Evolutionary conservation across 2,888 invertebrate genomes (phyloP), one percentile per base, ranked within the genome.

Genomic region (Zaprionus lineosus): DNA sequence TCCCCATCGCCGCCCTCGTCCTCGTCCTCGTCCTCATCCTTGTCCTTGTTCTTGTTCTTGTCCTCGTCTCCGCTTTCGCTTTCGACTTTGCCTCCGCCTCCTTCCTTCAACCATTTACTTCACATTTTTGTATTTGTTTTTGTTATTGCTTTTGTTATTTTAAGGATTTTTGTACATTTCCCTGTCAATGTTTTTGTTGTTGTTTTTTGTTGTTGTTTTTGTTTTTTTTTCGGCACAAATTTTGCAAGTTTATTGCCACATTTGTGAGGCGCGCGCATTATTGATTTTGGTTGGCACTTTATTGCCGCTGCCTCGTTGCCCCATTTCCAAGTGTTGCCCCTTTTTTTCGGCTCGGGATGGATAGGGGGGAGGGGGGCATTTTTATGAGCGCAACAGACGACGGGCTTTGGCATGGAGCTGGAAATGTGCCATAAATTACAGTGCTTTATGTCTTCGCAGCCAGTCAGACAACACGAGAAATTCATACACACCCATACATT

Each of bases 351-450:
- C n/a, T n/a, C n/a, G n/a, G n/a, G n/a, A n/a, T n/a, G 26, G 16
- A 11, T n/a, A n/a, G n/a, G 29, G n/a, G 3, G 12, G n/a, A 19
- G 16, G 34, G 39, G 31, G 37, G 8, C 34, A 28, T 53, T 76
- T 76, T 76, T 76, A 76, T 72, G 82, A 50, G 59, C 77, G 72
- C 57, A 76, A 62, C 76, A 76, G 76, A 74, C 81, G 55, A 48
- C 51, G 73, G 50, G 19, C 28, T 57, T 24, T 40, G 58, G 40
- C 63, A 43, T 55, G 58, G 40, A 64, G 82, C 58, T 81, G 74
- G 72, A 72, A 77, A 74, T 77, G 75, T 82, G 77, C 75, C 78
- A 77, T 77, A 77, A 77, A 77, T 82, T 77, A 78, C 74, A 50
- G 63, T 77, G 69, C 72, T 77, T 77, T 82, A 77, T 76, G 74